phyloP scores from a whole-genome alignment of 2,888 invertebrate species.

The Reticulitermes lucifugus region DNA sequence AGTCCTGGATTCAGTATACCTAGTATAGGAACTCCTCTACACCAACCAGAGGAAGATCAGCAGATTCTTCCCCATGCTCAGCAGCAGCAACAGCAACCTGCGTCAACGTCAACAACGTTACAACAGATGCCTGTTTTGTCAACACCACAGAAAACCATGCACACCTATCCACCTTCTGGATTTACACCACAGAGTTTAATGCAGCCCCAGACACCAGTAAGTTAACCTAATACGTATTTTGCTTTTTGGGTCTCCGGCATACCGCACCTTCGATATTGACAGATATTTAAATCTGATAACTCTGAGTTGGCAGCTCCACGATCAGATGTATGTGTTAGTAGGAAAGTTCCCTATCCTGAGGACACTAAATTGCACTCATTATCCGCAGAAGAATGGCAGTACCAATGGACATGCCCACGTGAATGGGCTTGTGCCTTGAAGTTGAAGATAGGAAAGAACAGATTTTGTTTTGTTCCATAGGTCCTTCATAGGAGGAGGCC shows the following conservation, averaged over 20 bases:
- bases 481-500: no score
- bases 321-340: no score
- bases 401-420: no score
- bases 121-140: conserved; percentile 62
- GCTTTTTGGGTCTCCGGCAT: background rate
- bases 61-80: conserved; percentile 88
- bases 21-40: conserved; percentile 85
- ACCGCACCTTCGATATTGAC: background rate
- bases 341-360: no score
- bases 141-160: conserved; percentile 79
- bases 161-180: conserved; percentile 79
- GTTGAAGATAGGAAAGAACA: no score
- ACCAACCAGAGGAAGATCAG: conserved; percentile 92
- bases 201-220: conserved; percentile 91
- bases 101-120: conserved; percentile 66
- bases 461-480: no score
- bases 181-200: conserved; percentile 86
- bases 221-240: conserved; percentile 47
- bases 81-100: conserved; percentile 73
- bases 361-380: no score
- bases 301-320: no score
- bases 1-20: conserved; percentile 92
- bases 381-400: no score
- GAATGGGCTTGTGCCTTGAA: no score
- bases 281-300: background rate